Evolutionary conservation across 2,113 vertebrate genomes (phyloP).

Genomic region (Meles meles): DNA sequence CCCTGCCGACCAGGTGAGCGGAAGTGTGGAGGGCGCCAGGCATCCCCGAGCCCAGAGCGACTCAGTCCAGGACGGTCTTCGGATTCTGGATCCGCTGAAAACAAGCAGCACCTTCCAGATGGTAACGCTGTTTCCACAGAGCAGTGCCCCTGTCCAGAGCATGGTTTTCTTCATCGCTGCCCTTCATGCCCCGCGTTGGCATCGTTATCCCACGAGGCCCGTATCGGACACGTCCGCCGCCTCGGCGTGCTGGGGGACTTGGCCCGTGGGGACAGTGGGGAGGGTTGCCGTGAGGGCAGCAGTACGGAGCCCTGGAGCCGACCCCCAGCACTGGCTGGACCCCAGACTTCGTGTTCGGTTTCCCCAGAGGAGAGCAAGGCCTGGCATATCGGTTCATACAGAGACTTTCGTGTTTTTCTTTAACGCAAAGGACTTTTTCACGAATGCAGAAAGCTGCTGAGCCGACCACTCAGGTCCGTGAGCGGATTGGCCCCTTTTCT

Average conservation of each 20-base stretch:
- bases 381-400: not conserved
- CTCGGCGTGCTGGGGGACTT: rapidly evolving
- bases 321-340: rapidly evolving
- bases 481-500: not conserved
- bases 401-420: not conserved
- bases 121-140: not conserved
- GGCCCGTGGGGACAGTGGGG: not conserved
- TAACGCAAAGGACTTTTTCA: not conserved
- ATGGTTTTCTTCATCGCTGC: not conserved
- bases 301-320: rapidly evolving
- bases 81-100: not conserved
- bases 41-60: conserved; percentile 38
- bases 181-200: not conserved
- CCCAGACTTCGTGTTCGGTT: not conserved
- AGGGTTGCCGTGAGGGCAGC: not conserved
- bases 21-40: not conserved
- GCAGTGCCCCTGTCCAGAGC: conserved; percentile 24
- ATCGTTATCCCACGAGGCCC: too few relatives aligned
- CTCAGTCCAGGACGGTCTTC: conserved; percentile 19
- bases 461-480: not conserved
- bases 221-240: rapidly evolving
- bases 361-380: not conserved
- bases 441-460: not conserved
- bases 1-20: conserved; percentile 60
- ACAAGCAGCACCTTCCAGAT: conserved; percentile 21